Base-by-base conservation (phyloP, 92 coral and sea anemone species). In the Diadumene lineata region DNA sequence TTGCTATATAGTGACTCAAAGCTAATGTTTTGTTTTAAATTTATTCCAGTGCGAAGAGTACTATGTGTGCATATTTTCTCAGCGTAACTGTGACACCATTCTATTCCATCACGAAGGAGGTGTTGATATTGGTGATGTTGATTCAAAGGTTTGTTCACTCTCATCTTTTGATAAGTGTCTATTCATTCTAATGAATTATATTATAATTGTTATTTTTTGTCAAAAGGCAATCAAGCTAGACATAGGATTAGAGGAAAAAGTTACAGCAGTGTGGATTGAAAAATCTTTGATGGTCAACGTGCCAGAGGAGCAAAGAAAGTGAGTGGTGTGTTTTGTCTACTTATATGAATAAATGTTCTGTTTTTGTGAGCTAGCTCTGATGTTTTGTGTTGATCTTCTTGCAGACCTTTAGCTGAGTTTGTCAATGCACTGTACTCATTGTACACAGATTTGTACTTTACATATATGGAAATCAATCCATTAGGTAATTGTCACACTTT, bases 71-170 rank as follows among this genome's bases (percentile, higher is more conserved):
- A 94, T 94, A 30, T 88, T 88, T 82, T 97, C 98, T 50, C 98
- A 94, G 81, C 80, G 98, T 34, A 82, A 88, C 69, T 86, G 98
- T 75, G 98, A 94, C 32, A 87, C 93, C 56, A 94, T 94, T 67
- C 79, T 94, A 66, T 94, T 94, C 65, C 90, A 94, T 68, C 98
- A 94, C 53, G 92, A 94, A 67, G 98, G 98, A 56, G 98, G 98
- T 18, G 97, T 94, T 44, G 98, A 94, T 60, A 88, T 94, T 81
- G 98, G 98, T 21, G 93, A 94, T 71, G 98, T 94, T 16, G 98
- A 94, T 66, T 82, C 89, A 43, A 94, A 94, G 91, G 98, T 94
- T 72, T 19, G 75, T 67, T 38, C 6, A 6, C 48, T 38, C 48
- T 4, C 48, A 4, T 38, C 48, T 38, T 38, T 38, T 6, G 48